Percentiles rank a stretch among this genome's conserved stretches.
Evolutionary conservation across 1,140 invertebrate species (phyloP).

Genomic region (Sitophilus oryzae): DNA sequence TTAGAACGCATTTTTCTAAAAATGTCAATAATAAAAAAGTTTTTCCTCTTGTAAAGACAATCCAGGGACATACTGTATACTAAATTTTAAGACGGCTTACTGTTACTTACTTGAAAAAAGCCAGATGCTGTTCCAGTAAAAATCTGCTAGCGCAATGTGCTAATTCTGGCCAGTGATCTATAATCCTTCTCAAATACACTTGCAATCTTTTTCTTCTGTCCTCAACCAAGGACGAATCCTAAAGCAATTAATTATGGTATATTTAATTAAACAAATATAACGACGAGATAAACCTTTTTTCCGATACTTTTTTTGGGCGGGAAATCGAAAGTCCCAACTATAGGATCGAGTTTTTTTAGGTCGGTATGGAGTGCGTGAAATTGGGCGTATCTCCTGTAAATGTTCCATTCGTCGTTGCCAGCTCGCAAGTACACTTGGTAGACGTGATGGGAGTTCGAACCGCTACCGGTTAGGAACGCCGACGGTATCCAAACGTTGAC

Average conservation of each 20-base stretch:
- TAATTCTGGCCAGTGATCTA: constrained; percentile 66
- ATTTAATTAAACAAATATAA: too few species aligned
- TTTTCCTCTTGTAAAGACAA: too few species aligned
- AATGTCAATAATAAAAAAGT: too few species aligned
- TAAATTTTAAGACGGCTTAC: constrained; percentile 10
- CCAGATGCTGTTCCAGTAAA: constrained; percentile 64
- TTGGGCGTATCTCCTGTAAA: constrained; percentile 86
- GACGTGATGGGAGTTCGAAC: constrained; percentile 69
- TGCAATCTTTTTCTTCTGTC: constrained; percentile 68
- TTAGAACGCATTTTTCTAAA: too few species aligned
- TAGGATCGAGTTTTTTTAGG: constrained; percentile 74
- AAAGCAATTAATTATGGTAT: too few species aligned
- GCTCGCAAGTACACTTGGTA: constrained; percentile 88
- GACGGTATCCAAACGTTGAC: constrained; percentile 89
- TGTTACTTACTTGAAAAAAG: constrained; percentile 71
- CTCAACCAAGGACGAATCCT: constrained; percentile 79
- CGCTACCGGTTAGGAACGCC: constrained; percentile 74
- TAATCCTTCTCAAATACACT: constrained; percentile 69
- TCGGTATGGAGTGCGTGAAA: constrained; percentile 77
- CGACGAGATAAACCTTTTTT: constrained; percentile 63
- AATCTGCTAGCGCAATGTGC: constrained; percentile 61
- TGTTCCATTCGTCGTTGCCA: constrained; percentile 86
- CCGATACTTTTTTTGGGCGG: constrained; percentile 90
- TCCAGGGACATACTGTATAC: background rate
- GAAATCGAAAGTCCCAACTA: constrained; percentile 77